Percentiles rank a stretch among this genome's conserved stretches.
phyloP scores from a whole-genome alignment of 2,797 vertebrate genomes.

The Gorsachius magnificus region DNA sequence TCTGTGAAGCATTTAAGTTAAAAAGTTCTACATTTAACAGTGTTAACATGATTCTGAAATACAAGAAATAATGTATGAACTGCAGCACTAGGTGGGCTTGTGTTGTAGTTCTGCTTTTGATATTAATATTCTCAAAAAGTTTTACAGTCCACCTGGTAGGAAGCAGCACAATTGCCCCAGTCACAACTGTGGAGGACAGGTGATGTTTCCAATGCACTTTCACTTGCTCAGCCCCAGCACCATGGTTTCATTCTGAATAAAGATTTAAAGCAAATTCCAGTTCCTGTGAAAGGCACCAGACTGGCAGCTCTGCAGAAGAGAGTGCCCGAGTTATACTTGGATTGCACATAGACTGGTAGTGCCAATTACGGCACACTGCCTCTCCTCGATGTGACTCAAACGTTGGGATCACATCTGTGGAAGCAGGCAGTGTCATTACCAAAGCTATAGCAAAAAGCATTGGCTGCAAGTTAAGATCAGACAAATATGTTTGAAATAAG shows the following conservation, averaged over 20 bases:
- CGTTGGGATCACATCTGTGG: accelerated
- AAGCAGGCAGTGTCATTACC: neutral
- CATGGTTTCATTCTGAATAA: neutral
- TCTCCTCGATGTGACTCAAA: neutral
- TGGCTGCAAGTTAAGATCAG: neutral
- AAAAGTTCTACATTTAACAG: neutral
- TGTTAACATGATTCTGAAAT: neutral
- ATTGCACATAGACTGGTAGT: neutral
- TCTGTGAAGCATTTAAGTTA: neutral
- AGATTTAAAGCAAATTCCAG: neutral
- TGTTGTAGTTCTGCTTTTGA: neutral
- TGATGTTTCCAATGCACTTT: neutral
- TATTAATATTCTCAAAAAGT: neutral
- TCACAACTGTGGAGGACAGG: neutral
- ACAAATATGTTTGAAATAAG: neutral
- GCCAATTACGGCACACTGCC: no score
- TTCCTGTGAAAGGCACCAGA: neutral
- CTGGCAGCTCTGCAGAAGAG: neutral
- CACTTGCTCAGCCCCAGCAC: neutral
- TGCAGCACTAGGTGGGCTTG: neutral
- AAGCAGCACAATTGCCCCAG: neutral
- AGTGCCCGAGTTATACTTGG: neutral
- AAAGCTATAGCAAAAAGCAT: neutral
- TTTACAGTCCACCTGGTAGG: neutral
- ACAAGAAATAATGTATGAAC: neutral